Evolutionary conservation across 2,113 vertebrate species (phyloP).

Genomic region (Scopus umbretta): DNA sequence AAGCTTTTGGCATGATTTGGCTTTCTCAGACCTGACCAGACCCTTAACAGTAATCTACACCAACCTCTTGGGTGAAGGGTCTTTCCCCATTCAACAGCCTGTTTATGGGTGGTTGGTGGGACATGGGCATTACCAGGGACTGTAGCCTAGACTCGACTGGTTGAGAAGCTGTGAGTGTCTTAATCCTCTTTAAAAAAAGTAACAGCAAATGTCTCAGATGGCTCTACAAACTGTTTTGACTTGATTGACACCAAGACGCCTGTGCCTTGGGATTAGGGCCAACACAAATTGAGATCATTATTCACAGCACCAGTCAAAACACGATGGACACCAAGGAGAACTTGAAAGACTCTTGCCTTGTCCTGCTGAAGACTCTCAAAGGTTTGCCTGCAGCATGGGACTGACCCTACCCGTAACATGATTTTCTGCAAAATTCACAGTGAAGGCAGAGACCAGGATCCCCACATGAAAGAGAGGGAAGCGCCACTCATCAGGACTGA

Average conservation of each 20-base stretch:
- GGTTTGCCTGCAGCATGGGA: not conserved
- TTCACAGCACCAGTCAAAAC: not conserved
- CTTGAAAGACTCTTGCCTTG: not conserved
- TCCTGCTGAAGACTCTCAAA: not conserved
- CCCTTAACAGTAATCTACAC: not conserved
- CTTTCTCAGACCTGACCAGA: not conserved
- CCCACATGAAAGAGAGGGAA: not conserved
- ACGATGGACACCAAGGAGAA: not conserved
- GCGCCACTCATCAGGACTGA: not conserved
- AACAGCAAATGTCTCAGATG: not conserved
- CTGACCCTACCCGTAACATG: not conserved
- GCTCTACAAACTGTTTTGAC: not conserved
- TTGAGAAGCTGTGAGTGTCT: not conserved
- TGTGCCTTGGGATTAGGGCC: not conserved
- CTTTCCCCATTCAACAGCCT: not conserved
- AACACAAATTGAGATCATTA: not conserved
- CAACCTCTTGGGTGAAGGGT: not conserved
- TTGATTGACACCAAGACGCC: not conserved
- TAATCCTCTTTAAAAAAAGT: not conserved
- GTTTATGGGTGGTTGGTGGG: not conserved
- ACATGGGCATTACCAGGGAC: not conserved
- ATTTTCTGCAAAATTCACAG: rapidly evolving
- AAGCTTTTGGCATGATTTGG: not conserved
- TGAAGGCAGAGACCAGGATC: not conserved
- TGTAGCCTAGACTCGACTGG: not conserved